phyloP scores from a whole-genome alignment of 2,888 invertebrate species.

The Lasioglossum lativentre region DNA sequence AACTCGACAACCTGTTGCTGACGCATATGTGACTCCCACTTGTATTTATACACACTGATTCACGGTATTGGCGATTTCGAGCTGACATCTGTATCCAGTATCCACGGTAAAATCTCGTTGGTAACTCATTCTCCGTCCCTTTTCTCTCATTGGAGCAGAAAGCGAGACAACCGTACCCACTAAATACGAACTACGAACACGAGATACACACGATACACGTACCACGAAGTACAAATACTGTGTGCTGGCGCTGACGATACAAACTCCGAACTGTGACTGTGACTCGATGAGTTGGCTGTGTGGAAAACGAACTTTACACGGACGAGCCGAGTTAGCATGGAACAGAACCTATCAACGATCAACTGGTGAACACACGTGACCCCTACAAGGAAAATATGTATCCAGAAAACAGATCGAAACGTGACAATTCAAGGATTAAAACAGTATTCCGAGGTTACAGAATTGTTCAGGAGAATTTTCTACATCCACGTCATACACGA shows the following conservation, averaged over 20 bases:
- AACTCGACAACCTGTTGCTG: slow-evolving; percentile 67
- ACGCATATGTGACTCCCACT: slow-evolving; percentile 54
- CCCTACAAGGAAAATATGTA: too few species aligned
- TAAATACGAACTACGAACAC: not conserved
- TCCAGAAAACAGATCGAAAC: too few species aligned
- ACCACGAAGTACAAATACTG: not conserved
- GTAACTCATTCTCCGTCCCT: slow-evolving; percentile 10
- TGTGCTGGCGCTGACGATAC: not conserved
- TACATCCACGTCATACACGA: too few species aligned
- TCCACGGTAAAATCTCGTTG: slow-evolving; percentile 23
- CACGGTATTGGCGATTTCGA: slow-evolving; percentile 36
- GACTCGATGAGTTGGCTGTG: not conserved
- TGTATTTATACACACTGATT: slow-evolving; percentile 30
- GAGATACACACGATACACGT: not conserved
- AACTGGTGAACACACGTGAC: too few species aligned
- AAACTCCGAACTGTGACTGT: not conserved
- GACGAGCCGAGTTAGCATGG: not conserved
- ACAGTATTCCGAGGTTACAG: too few species aligned
- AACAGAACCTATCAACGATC: too few species aligned
- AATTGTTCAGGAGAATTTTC: too few species aligned
- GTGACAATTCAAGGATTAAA: too few species aligned
- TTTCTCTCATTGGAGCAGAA: not conserved
- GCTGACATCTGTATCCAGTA: slow-evolving; percentile 70
- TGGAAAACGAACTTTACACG: not conserved
- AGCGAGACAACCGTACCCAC: not conserved